phyloP scores from a whole-genome alignment of 2,888 invertebrate genomes.

The Balanococcus diminutus region DNA sequence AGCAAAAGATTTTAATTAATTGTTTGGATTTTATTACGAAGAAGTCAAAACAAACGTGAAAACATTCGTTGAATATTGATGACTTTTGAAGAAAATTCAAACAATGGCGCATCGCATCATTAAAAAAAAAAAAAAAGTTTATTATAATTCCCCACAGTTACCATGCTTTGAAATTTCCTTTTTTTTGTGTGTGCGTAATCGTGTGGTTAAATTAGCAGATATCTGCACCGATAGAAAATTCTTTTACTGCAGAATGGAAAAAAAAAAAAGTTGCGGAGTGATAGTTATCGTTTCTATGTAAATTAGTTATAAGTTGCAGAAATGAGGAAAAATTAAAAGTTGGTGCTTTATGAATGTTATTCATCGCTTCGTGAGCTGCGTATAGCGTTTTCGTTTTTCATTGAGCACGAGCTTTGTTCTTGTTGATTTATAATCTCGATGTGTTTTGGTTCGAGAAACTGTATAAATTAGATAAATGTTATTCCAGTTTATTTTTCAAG shows the following conservation, averaged over 20 bases:
- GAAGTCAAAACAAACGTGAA: neutral
- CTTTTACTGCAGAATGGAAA: neutral
- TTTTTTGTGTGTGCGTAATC: neutral
- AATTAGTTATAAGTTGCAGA: neutral
- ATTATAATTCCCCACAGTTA: neutral
- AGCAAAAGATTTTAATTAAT: neutral
- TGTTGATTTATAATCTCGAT: neutral
- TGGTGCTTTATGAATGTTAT: neutral
- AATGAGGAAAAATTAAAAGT: neutral
- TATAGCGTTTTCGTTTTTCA: neutral
- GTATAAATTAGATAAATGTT: neutral
- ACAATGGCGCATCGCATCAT: neutral
- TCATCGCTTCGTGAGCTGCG: neutral
- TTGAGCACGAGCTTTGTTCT: neutral
- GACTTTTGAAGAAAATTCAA: neutral
- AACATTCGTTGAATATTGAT: neutral
- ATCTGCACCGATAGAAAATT: neutral
- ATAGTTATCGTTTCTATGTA: neutral
- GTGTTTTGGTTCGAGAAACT: neutral
- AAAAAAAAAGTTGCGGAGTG: neutral
- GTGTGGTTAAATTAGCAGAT: neutral
- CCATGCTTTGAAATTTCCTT: neutral
- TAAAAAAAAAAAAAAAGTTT: too few relatives aligned
- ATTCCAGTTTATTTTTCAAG: neutral
- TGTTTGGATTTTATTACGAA: neutral